Evolutionary conservation across 2,797 vertebrate species (phyloP), one percentile per base, ranked within the genome.

Genomic region (Oreortyx pictus): DNA sequence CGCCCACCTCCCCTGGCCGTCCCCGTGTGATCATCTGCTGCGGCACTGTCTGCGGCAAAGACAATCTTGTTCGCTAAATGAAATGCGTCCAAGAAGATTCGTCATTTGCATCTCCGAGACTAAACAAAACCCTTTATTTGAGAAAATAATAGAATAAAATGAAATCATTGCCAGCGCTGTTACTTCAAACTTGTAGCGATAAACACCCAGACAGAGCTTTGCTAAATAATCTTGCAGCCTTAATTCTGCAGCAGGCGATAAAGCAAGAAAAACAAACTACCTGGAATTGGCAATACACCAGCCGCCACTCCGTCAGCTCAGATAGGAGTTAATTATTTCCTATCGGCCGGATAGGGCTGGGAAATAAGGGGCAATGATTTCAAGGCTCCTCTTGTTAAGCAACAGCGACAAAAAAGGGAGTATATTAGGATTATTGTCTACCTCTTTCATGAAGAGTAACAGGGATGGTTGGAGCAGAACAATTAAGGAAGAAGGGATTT

Each of bases 311-410:
- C 3, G 15, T 84, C 87, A 72, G 87, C 65, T 49, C 74, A 93
- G 96, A 97, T 91, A 97, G 94, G 85, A 95, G 78, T 77, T 95
- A 96, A 97, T 97, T 97, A 96, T 95, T 96, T 96, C 81, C 90
- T 79, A 80, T 87, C 19, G 0, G 62, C 84, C 13, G 22, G 64
- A 66, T 68, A 89, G 72, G 91, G 82, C 85, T 90, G 71, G 49
- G 54, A 82, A 96, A 89, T 87, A 86, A 89, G 88, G 91, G 80
- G 65, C 78, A 91, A 75, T 41, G 68, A 93, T 96, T 97, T 93
- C 85, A 89, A 94, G 81, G 60, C 91, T 91, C 67, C 57, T 84
- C 86, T 93, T 92, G 61, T 89, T 90, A 93, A 92, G 81, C 65
- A 94, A 89, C 49, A 77, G 73, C 0, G 1, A 85, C 68, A 94